Conservation (phyloP, 1,140 invertebrate species). For the Xylocopa sonorina region DNA sequence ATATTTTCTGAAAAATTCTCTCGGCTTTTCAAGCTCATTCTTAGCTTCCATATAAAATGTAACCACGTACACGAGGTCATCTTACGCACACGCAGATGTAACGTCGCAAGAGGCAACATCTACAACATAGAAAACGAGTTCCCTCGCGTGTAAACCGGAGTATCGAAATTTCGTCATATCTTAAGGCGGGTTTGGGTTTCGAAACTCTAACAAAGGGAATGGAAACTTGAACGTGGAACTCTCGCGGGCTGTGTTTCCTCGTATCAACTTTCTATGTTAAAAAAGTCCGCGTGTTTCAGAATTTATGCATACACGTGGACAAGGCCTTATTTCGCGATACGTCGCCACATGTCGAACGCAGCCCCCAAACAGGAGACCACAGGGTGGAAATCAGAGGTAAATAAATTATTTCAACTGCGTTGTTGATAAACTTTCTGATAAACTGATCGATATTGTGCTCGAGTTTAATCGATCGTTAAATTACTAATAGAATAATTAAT, state of each 20-base stretch:
- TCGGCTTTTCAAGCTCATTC: too few relatives aligned
- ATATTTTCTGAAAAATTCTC: too few relatives aligned
- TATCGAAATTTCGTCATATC: constrained; percentile 4
- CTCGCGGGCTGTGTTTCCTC: background rate
- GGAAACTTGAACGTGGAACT: background rate
- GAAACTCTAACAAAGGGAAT: background rate
- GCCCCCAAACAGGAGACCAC: background rate
- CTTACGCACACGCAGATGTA: background rate
- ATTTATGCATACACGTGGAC: background rate
- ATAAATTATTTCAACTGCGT: too few relatives aligned
- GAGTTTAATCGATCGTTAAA: too few relatives aligned
- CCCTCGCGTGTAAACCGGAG: background rate
- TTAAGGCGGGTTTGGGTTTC: background rate
- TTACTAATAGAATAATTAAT: too few relatives aligned
- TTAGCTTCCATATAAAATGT: too few relatives aligned
- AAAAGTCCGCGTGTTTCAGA: background rate
- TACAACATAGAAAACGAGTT: background rate
- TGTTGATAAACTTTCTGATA: too few relatives aligned
- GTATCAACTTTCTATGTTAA: background rate
- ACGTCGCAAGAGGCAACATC: too few relatives aligned
- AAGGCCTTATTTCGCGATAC: background rate
- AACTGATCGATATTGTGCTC: too few relatives aligned
- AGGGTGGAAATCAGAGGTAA: too few relatives aligned
- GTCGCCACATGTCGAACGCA: too few relatives aligned
- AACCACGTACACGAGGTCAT: too few relatives aligned